Conservation (phyloP, 2,888 invertebrate genomes). For the Lasioglossum malachurum region DNA sequence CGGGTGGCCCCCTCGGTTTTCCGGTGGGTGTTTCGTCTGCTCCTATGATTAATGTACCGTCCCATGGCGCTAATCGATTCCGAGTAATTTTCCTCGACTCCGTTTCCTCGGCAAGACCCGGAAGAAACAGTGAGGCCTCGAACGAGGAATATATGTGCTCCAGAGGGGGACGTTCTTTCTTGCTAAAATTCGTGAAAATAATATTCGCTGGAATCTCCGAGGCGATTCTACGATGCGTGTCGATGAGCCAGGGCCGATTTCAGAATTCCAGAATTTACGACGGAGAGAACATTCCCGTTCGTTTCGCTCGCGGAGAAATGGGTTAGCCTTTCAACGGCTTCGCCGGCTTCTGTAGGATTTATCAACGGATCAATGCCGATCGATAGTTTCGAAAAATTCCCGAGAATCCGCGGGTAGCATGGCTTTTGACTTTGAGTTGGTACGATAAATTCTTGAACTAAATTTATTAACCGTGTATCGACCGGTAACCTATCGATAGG, state of each 20-base stretch:
- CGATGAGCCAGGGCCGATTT: not conserved
- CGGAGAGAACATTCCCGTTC: not conserved
- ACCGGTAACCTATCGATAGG: too few species aligned
- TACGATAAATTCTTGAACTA: too few species aligned
- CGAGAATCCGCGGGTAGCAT: not conserved
- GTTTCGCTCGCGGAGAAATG: not conserved
- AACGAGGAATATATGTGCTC: not conserved
- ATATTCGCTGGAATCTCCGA: slow-evolving; percentile 25
- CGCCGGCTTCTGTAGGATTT: not conserved
- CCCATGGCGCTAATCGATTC: slow-evolving; percentile 65
- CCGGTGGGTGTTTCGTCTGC: slow-evolving; percentile 53
- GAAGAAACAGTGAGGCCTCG: slow-evolving; percentile 28
- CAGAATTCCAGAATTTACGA: slow-evolving; percentile 4
- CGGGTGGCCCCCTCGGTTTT: not conserved
- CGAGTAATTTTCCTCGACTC: slow-evolving; percentile 63
- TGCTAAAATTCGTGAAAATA: slow-evolving; percentile 33
- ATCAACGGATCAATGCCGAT: not conserved
- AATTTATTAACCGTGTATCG: too few species aligned
- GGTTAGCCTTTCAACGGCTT: not conserved
- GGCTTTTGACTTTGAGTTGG: not conserved
- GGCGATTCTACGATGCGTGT: not conserved
- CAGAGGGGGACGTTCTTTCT: slow-evolving; percentile 1
- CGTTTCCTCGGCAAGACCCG: not conserved
- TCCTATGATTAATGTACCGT: slow-evolving; percentile 72
- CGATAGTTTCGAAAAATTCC: not conserved